Conservation (phyloP, 1,140 invertebrate genomes). For the Cherax destructor region DNA sequence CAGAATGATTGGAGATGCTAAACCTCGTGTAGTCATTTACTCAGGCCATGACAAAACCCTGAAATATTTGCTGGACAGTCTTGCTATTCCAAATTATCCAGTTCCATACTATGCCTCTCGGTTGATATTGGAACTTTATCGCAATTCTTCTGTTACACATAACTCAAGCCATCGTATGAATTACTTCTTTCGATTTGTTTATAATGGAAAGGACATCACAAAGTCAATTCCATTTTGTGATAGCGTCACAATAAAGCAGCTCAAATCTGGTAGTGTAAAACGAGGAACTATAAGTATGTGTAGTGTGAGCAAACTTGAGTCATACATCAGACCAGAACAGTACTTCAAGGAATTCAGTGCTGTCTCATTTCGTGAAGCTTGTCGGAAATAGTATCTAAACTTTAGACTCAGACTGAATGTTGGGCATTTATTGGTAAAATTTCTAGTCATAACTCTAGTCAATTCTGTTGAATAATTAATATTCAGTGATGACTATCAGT, state of each 20-base stretch:
- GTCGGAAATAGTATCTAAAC: constrained; percentile 34
- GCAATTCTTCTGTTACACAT: constrained; percentile 65
- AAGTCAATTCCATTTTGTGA: constrained; percentile 87
- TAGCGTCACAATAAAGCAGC: constrained; percentile 73
- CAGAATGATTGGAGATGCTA: constrained; percentile 85
- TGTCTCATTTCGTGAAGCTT: constrained; percentile 60
- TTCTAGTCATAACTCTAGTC: constrained; percentile 1
- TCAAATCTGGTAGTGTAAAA: constrained; percentile 54
- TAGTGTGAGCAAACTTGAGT: constrained; percentile 45
- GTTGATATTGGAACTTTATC: constrained; percentile 85
- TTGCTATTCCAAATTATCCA: constrained; percentile 82
- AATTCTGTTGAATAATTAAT: neutral
- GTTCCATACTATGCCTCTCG: constrained; percentile 88
- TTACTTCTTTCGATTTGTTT: constrained; percentile 88
- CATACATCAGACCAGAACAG: constrained; percentile 56
- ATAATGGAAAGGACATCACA: constrained; percentile 92
- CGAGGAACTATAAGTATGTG: constrained; percentile 64
- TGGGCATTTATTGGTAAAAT: neutral
- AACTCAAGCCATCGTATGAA: constrained; percentile 78
- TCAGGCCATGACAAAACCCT: constrained; percentile 94
- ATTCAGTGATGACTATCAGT: neutral
- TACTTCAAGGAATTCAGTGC: constrained; percentile 69
- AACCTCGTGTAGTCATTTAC: constrained; percentile 88
- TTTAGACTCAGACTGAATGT: neutral
- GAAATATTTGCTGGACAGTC: constrained; percentile 86